A percentile compares a stretch with the other conserved stretches of the same genome.
These are phyloP conservation scores for Rallus crepitans DNA, from an alignment of 2,797 vertebrate genomes.

Conservation along the genomic window DNA sequence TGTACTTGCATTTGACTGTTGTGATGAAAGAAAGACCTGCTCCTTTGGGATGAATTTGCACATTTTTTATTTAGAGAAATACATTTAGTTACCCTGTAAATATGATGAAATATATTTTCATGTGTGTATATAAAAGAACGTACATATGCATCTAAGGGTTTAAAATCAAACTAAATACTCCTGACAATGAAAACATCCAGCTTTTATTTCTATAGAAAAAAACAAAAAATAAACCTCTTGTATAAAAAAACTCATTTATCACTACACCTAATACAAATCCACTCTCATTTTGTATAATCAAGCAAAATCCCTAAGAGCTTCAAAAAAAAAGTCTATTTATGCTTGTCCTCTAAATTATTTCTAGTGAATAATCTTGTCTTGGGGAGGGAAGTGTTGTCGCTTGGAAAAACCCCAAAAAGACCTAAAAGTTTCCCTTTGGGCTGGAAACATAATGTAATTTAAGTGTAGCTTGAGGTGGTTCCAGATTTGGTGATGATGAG, in stretches of 20 bases:
- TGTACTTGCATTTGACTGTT: background rate
- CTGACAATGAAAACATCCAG: background rate
- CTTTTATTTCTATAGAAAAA: background rate
- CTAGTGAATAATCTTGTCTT: background rate
- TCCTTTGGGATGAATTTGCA: background rate
- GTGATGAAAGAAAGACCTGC: background rate
- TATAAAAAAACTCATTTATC: background rate
- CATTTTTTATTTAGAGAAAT: background rate
- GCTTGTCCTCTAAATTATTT: background rate
- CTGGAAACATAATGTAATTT: background rate
- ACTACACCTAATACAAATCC: background rate
- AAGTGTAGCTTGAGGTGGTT: slow-evolving; percentile 6
- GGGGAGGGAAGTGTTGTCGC: background rate
- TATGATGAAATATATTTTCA: background rate
- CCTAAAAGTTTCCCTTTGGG: background rate
- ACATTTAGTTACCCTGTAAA: background rate
- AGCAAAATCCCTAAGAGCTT: background rate
- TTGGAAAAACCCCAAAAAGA: background rate
- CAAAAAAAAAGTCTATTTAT: background rate
- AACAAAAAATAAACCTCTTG: background rate
- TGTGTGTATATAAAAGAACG: background rate
- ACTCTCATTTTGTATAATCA: background rate
- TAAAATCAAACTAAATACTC: background rate
- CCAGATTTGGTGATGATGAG: background rate
- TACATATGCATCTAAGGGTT: background rate